phyloP scores from a whole-genome alignment of 2,113 vertebrate genomes.

The Hystrix brachyura region DNA sequence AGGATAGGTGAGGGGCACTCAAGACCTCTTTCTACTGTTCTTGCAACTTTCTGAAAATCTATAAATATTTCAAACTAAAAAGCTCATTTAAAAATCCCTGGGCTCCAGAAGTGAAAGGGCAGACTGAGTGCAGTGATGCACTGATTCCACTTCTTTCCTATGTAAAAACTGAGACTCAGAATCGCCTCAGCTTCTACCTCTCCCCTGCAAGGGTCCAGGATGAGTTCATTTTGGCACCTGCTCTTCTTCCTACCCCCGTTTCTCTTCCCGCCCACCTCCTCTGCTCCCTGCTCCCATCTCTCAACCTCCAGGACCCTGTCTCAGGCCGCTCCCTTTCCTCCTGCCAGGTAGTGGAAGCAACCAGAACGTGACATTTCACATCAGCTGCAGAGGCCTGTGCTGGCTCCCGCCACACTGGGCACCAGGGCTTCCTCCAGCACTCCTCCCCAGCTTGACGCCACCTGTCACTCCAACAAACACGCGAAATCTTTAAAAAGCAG shows the following conservation, averaged over 20 bases:
- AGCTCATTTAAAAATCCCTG: background rate
- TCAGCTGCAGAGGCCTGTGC: rapidly evolving
- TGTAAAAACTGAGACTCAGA: background rate
- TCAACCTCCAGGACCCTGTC: background rate
- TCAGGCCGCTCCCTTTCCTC: background rate
- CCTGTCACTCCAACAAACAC: background rate
- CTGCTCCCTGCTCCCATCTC: background rate
- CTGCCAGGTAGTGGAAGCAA: background rate
- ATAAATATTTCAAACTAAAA: background rate
- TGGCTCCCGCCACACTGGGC: rapidly evolving
- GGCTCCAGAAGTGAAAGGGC: background rate
- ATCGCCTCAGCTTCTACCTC: too few relatives aligned
- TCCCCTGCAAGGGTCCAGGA: background rate
- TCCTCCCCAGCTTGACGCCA: rapidly evolving
- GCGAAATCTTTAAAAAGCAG: background rate
- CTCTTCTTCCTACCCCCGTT: background rate
- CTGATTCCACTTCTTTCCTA: background rate
- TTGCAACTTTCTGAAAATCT: background rate
- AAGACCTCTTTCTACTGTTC: background rate
- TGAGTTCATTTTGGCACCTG: rapidly evolving
- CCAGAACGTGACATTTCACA: rapidly evolving
- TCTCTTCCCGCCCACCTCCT: background rate
- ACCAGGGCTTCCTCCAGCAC: background rate
- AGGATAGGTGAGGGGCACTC: background rate
- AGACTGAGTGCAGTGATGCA: background rate